Percentiles rank a stretch among this genome's conserved stretches.
Evolutionary conservation across 2,113 vertebrate genomes (phyloP).

Genomic region (Cryptotis parvus): DNA sequence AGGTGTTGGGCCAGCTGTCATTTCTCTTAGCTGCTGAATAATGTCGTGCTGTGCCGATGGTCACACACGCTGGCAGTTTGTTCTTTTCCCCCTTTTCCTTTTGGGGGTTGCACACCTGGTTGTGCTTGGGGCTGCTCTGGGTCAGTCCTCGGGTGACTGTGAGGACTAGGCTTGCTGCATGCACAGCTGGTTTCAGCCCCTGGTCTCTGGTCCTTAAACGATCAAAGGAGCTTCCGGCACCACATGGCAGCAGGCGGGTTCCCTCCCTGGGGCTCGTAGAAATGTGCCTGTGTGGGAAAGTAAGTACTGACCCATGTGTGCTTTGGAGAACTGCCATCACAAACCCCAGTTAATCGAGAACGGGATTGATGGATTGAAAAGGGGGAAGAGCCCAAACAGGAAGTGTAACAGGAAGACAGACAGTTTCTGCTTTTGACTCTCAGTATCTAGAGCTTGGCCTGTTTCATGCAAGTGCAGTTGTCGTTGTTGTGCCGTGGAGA

Average conservation of each 20-base stretch:
- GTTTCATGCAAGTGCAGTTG: conserved; percentile 13
- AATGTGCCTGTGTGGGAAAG: not conserved
- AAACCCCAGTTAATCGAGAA: not conserved
- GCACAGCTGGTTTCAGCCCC: no score
- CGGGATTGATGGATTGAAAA: not conserved
- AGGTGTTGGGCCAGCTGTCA: no score
- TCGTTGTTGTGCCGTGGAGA: conserved; percentile 1
- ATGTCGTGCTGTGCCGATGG: not conserved
- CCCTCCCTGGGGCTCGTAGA: not conserved
- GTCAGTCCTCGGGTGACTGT: no score
- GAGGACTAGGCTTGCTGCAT: no score
- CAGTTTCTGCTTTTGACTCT: conserved; percentile 75
- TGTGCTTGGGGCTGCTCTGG: no score
- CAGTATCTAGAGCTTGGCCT: conserved; percentile 13
- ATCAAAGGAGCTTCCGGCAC: not conserved
- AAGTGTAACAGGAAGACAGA: conserved; percentile 81
- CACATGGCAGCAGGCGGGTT: not conserved
- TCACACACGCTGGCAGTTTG: not conserved
- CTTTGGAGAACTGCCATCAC: conserved; percentile 12
- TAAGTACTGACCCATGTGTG: not conserved
- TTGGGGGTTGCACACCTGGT: no score
- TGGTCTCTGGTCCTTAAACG: no score
- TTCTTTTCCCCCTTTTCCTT: no score
- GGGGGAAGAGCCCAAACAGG: conserved; percentile 77
- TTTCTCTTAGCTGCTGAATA: no score